Percentiles rank a stretch among this genome's conserved stretches.
Evolutionary conservation across 2,888 invertebrate genomes (phyloP).

Genomic region (Drosophila algonquin): DNA sequence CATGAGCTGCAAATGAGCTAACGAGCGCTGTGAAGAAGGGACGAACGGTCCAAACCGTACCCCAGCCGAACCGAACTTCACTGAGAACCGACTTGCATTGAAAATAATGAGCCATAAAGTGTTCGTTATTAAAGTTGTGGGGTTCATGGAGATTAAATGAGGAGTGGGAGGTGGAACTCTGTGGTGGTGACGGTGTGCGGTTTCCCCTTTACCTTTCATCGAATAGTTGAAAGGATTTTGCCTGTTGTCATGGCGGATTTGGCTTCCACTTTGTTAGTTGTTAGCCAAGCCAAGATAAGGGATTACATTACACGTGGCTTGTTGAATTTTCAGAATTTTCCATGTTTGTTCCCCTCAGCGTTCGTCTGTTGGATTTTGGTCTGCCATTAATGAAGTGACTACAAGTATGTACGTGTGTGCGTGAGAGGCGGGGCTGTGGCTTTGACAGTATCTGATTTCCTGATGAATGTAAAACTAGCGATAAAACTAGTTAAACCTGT

Average conservation of each 20-base stretch:
- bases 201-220: conserved; percentile 40
- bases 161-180: background rate
- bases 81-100: conserved; percentile 53
- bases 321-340: background rate
- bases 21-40: conserved; percentile 3
- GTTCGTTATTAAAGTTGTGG: conserved; percentile 54
- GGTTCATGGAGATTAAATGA: conserved; percentile 4
- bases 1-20: conserved; percentile 66
- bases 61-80: background rate
- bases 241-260: conserved; percentile 42
- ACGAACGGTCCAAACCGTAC: conserved; percentile 2
- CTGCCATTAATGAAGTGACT: conserved; percentile 19
- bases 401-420: background rate
- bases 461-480: conserved; percentile 6
- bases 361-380: conserved; percentile 11
- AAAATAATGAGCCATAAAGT: conserved; percentile 77
- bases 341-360: conserved; percentile 1
- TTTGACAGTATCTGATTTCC: conserved; percentile 7
- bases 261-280: conserved; percentile 35
- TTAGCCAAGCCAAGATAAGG: conserved; percentile 31
- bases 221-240: conserved; percentile 55
- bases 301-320: conserved; percentile 39
- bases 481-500: background rate
- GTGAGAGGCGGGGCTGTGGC: background rate
- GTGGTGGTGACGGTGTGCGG: conserved; percentile 27